Percentiles rank a stretch among this genome's conserved stretches.
These are phyloP conservation scores for Riparia riparia DNA, from an alignment of 2,113 vertebrate genomes.

Conservation along the genomic window DNA sequence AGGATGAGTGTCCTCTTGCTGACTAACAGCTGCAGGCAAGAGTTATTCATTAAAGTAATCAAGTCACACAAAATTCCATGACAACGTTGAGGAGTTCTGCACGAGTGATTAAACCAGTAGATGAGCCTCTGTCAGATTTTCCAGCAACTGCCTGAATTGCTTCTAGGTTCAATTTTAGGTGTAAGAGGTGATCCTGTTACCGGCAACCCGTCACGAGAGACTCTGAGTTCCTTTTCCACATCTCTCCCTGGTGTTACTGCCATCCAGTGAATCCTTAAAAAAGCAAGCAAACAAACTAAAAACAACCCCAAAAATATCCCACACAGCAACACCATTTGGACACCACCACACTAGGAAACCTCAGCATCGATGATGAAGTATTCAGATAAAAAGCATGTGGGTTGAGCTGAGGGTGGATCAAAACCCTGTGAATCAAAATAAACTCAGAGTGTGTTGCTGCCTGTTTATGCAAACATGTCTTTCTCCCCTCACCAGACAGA, in stretches of 20 bases:
- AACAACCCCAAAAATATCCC: rapidly evolving
- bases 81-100: neutral
- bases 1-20: neutral
- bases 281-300: neutral
- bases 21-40: neutral
- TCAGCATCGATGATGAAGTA: neutral
- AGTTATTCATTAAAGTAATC: neutral
- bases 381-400: neutral
- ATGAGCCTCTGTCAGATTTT: slow-evolving; percentile 1
- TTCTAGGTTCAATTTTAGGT: neutral
- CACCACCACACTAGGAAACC: neutral
- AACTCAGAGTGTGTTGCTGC: neutral
- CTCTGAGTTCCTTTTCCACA: rapidly evolving
- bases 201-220: neutral
- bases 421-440: neutral
- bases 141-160: neutral
- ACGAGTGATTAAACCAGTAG: neutral
- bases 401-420: neutral
- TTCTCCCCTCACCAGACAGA: neutral
- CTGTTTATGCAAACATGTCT: neutral
- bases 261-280: neutral
- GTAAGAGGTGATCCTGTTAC: neutral
- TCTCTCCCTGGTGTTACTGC: neutral
- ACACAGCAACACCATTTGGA: rapidly evolving
- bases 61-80: neutral